A percentile compares a stretch with the other conserved stretches of the same genome.
Evolutionary conservation across 2,113 vertebrate genomes (phyloP).

Genomic region (Myxocyprinus asiaticus): DNA sequence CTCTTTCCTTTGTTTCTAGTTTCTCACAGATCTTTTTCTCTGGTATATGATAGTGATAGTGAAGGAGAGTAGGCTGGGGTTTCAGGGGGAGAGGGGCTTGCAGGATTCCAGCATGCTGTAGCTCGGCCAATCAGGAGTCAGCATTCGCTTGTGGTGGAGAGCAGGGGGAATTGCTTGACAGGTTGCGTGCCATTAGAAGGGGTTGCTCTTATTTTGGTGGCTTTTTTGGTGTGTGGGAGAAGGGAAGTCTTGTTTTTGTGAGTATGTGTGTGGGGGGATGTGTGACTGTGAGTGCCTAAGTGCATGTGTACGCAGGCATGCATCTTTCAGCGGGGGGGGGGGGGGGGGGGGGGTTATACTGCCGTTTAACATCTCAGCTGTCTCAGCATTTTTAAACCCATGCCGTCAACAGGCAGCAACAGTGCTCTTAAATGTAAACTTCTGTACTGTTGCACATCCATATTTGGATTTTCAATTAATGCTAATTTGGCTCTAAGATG

Average conservation of each 20-base stretch:
- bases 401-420: constrained; percentile 64
- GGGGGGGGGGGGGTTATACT: constrained; percentile 29
- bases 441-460: constrained; percentile 39
- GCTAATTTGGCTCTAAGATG: constrained; percentile 6
- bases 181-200: constrained; percentile 48
- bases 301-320: neutral
- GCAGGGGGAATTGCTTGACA: constrained; percentile 59
- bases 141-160: constrained; percentile 28
- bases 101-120: constrained; percentile 43
- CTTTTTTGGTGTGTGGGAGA: neutral
- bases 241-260: constrained; percentile 38
- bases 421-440: constrained; percentile 59
- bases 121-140: constrained; percentile 58
- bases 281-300: constrained; percentile 34
- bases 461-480: neutral
- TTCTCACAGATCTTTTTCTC: constrained; percentile 32
- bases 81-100: constrained; percentile 31
- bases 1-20: constrained; percentile 18
- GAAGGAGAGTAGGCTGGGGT: constrained; percentile 43
- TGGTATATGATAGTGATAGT: constrained; percentile 29
- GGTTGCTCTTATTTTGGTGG: constrained; percentile 35
- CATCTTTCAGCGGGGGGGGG: neutral
- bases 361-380: constrained; percentile 63
- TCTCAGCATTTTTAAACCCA: constrained; percentile 70
- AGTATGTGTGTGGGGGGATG: constrained; percentile 24